A percentile compares a stretch with the other conserved stretches of the same genome.
phyloP scores from a whole-genome alignment of 2,797 vertebrate genomes.

The Melanogrammus aeglefinus region DNA sequence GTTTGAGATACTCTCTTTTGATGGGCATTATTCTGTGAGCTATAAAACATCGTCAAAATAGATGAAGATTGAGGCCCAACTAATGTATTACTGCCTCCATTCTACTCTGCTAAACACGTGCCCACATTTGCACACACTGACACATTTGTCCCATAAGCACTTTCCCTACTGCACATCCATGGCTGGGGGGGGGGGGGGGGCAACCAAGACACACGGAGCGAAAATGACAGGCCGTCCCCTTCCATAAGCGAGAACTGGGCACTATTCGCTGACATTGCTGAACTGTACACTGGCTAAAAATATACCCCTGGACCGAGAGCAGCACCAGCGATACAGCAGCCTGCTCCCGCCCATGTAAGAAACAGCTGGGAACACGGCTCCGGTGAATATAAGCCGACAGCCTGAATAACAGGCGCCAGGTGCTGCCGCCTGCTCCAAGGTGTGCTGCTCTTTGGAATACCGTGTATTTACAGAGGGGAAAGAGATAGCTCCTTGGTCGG shows the following conservation, averaged over 20 bases:
- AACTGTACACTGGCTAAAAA: constrained; percentile 52
- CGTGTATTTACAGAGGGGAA: neutral
- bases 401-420: constrained; percentile 27
- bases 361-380: constrained; percentile 46
- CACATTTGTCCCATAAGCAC: constrained; percentile 36
- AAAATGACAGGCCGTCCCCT: constrained; percentile 57
- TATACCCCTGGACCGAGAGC: constrained; percentile 44
- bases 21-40: too few species aligned
- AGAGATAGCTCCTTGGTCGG: neutral
- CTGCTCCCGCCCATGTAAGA: constrained; percentile 45
- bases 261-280: constrained; percentile 62
- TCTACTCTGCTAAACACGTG: neutral
- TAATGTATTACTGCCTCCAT: neutral
- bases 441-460: neutral
- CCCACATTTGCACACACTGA: neutral
- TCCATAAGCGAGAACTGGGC: constrained; percentile 46
- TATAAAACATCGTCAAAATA: too few species aligned
- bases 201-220: constrained; percentile 33
- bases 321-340: constrained; percentile 25
- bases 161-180: constrained; percentile 25
- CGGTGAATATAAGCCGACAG: constrained; percentile 13
- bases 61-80: too few species aligned
- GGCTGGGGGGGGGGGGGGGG: constrained; percentile 11
- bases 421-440: constrained; percentile 19
- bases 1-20: neutral